Percentiles rank a stretch among this genome's conserved stretches.
These are phyloP conservation scores for Paraplagusia blochii DNA, from an alignment of 2,113 vertebrate genomes.

Conservation along the genomic window DNA sequence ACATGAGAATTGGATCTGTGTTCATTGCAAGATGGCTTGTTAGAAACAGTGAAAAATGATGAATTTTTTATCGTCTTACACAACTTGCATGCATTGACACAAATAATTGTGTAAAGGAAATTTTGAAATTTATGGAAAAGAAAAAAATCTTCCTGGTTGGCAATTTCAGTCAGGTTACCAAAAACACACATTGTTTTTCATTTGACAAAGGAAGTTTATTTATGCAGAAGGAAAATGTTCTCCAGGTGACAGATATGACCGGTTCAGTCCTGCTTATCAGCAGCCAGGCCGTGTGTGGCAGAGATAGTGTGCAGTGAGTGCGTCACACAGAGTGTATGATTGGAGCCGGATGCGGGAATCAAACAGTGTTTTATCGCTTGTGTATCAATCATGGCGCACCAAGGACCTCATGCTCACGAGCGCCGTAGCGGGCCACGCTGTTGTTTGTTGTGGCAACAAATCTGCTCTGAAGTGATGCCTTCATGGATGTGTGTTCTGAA, in stretches of 20 bases:
- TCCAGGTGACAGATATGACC: slow-evolving; percentile 38
- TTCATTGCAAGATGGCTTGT: too few relatives aligned
- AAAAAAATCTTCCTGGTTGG: too few relatives aligned
- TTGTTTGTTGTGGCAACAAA: slow-evolving; percentile 64
- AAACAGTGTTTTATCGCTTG: slow-evolving; percentile 58
- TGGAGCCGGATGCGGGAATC: slow-evolving; percentile 53
- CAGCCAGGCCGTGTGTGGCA: slow-evolving; percentile 31
- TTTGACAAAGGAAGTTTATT: slow-evolving; percentile 42
- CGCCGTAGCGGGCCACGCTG: slow-evolving; percentile 26
- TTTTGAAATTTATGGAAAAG: too few relatives aligned
- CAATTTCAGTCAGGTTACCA: too few relatives aligned
- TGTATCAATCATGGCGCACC: slow-evolving; percentile 53
- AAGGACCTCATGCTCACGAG: slow-evolving; percentile 26
- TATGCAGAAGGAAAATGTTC: slow-evolving; percentile 42
- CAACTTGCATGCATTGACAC: too few relatives aligned
- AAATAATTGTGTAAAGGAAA: too few relatives aligned
- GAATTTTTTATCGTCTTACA: too few relatives aligned
- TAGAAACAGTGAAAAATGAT: too few relatives aligned
- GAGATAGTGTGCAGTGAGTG: slow-evolving; percentile 49
- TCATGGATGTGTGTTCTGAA: slow-evolving; percentile 18
- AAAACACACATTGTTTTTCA: too few relatives aligned
- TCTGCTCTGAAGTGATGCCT: slow-evolving; percentile 40
- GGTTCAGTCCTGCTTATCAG: slow-evolving; percentile 48
- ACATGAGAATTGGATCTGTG: too few relatives aligned
- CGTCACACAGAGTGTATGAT: slow-evolving; percentile 54